Evolutionary conservation across 2,888 invertebrate species (phyloP).

Genomic region (Diachrysia chrysitis): DNA sequence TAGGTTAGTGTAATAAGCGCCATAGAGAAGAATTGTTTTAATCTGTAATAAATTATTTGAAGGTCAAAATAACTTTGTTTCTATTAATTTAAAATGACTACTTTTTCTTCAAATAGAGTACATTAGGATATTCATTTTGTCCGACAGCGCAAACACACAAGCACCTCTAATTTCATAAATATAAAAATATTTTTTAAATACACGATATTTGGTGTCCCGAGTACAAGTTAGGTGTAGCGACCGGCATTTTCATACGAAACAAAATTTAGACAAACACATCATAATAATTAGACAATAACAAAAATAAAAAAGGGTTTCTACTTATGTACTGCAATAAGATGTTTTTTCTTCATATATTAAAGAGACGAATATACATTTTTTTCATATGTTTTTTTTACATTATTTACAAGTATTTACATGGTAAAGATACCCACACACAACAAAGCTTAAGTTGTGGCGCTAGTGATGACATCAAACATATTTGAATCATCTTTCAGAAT

Average conservation of each 20-base stretch:
- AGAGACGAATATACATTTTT: slow-evolving; percentile 77
- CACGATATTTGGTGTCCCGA: slow-evolving; percentile 72
- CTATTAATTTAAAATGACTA: too few relatives aligned
- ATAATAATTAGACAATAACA: slow-evolving; percentile 61
- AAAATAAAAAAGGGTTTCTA: slow-evolving; percentile 74
- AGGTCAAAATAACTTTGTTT: too few relatives aligned
- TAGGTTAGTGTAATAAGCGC: too few relatives aligned
- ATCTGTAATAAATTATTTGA: too few relatives aligned
- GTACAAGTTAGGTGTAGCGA: slow-evolving; percentile 68
- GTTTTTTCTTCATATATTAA: slow-evolving; percentile 69
- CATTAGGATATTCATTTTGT: neutral
- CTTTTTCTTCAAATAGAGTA: too few relatives aligned
- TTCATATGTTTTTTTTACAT: slow-evolving; percentile 74
- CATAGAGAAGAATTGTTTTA: too few relatives aligned
- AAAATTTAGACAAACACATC: slow-evolving; percentile 59
- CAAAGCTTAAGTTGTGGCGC: slow-evolving; percentile 60
- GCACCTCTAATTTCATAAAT: slow-evolving; percentile 51
- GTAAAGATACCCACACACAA: slow-evolving; percentile 69
- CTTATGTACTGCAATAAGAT: slow-evolving; percentile 69
- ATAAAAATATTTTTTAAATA: slow-evolving; percentile 67
- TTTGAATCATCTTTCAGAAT: neutral
- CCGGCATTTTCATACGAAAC: slow-evolving; percentile 65
- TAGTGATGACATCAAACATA: slow-evolving; percentile 17
- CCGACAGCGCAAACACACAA: slow-evolving; percentile 37
- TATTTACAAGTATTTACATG: slow-evolving; percentile 79